Base-by-base conservation (phyloP, 1,140 invertebrate species). In the Aphis craccivora region DNA sequence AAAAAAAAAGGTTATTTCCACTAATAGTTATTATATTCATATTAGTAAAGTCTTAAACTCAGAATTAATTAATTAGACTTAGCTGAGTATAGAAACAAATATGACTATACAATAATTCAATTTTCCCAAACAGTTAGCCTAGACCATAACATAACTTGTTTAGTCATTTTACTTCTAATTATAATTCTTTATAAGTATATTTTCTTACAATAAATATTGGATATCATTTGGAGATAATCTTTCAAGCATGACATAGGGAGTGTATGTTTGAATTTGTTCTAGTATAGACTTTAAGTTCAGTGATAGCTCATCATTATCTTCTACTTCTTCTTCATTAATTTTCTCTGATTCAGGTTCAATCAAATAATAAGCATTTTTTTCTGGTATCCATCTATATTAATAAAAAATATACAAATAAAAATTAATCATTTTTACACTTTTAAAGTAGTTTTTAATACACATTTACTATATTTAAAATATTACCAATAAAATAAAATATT, bases 201-300 rank as follows among this genome's bases (percentile, higher is more conserved):
- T 60, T 45, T 40, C 88, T 90, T 90, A 90, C 88, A 3, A 60
- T 60, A 60, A 90, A 90, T 90, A 0, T 90, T 90, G 35, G 1
- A 90, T 90, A 43, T 90, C 88, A 0, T 40, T 9, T 30, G 88
- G 51, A 40, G 88, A 90, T 51, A 90, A 90, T 40, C 88, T 35
- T 90, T 90, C 88, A 55, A 90, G 51, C 5, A 40, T 43, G 3
- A 90, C 88, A 30, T 90, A 90, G 22, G 53, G 40, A 25, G 11
- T 22, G 25, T 30, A 90, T n/a, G n/a, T n/a, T n/a, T n/a, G n/a
- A n/a, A n/a, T n/a, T n/a, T n/a, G n/a, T n/a, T n/a, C n/a, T n/a
- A n/a, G n/a, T n/a, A n/a, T n/a, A n/a, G 30, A n/a, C 30, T 35
- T 14, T 1, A 48, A n/a, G 18, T 87, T n/a, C 5, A 87, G 11